Evolutionary conservation across 2,113 vertebrate species (phyloP), one percentile per base, ranked within the genome.

Genomic region (Gadus chalcogrammus): DNA sequence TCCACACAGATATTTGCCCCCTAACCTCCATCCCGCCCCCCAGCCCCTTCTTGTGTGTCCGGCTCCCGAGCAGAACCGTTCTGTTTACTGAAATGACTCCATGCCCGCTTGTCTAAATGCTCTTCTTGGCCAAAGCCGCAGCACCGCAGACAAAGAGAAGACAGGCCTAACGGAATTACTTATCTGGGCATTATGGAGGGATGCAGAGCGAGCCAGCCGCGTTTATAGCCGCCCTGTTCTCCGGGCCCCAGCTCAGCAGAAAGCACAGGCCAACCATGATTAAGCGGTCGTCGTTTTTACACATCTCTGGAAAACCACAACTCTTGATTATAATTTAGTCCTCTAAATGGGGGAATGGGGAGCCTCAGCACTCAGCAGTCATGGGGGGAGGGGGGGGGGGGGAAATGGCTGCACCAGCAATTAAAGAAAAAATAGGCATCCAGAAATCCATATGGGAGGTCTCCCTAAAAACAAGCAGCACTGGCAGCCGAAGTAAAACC

Each of bases 131-230:
- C 84, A 81, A 81, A 81, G 42, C 42, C 58, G 71, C 67, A 75
- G 81, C 74, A 79, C 85, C 74, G 75, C 84, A 87, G 84, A 86
- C 83, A 86, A 84, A 90, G 74, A 81, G 55, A 82, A 75, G 73
- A 72, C 81, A 76, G 67, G 67, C 70, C 77, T 74, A 66, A 74
- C 70, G 73, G 71, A 87, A 83, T 80, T 70, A 79, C 69, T 73
- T 48, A 48, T 73, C 65, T 68, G 66, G 27, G 70, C 68, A 85
- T 82, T 80, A 84, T 68, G 68, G 78, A 78, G 74, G 78, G 79
- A 71, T 67, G 78, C 78, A 79, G 65, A 77, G 58, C 70, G 66
- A 77, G 73, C 76, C 79, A 76, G 72, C 70, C 74, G 69, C 82
- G 79, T 85, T 84, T 84, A 85, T 24, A 55, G 62, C 69, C 5